phyloP scores from a whole-genome alignment of 2,113 vertebrate genomes.

The Leptobrachium leishanense region DNA sequence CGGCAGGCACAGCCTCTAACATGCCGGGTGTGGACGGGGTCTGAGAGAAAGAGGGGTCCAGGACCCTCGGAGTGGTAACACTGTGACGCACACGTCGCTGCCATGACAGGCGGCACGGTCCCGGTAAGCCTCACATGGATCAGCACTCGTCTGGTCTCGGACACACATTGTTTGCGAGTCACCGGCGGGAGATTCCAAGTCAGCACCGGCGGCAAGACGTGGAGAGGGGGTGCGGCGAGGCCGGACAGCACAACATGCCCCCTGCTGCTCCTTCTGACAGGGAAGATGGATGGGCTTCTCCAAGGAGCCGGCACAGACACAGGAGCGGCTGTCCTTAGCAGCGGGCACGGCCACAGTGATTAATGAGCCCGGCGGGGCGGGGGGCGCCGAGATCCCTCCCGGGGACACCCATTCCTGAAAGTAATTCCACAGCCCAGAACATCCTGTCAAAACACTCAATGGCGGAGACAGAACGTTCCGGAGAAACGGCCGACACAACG shows the following conservation, averaged over 20 bases:
- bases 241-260: not conserved
- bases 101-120: too few species aligned
- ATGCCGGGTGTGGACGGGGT: too few species aligned
- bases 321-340: not conserved
- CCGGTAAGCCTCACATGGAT: not conserved
- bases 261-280: slow-evolving; percentile 14
- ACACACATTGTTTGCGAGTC: not conserved
- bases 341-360: slow-evolving; percentile 6
- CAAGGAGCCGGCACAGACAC: not conserved
- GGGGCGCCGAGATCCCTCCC: not conserved
- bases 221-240: not conserved
- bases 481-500: not conserved
- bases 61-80: too few species aligned
- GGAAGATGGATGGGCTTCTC: slow-evolving; percentile 11
- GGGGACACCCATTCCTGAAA: not conserved
- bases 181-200: not conserved
- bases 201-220: not conserved
- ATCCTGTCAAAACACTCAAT: not conserved
- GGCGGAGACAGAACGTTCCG: not conserved
- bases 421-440: not conserved
- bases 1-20: too few species aligned
- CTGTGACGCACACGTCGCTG: too few species aligned
- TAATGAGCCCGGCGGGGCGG: slow-evolving; percentile 13
- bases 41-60: too few species aligned
- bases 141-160: not conserved